phyloP scores from a whole-genome alignment of 2,797 vertebrate genomes.

The Galagoides demidoff region DNA sequence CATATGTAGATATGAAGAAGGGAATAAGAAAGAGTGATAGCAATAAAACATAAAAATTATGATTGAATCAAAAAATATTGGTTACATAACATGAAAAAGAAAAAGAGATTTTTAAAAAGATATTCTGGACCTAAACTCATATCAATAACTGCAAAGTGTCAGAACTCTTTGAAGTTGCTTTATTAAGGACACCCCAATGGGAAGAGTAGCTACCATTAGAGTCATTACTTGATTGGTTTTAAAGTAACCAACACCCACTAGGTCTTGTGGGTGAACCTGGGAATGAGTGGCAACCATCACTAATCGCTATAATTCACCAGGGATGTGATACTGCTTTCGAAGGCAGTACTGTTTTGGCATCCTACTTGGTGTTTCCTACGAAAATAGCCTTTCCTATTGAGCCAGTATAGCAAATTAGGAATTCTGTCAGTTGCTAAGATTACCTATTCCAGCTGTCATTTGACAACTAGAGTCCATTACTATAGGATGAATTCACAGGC shows the following conservation, averaged over 20 bases:
- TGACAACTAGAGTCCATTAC: neutral
- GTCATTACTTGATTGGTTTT: neutral
- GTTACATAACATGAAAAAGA: neutral
- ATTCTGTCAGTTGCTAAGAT: slow-evolving; percentile 1
- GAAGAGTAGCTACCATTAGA: neutral
- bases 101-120: neutral
- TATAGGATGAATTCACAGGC: neutral
- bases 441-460: neutral
- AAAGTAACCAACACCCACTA: neutral
- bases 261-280: neutral
- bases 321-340: neutral
- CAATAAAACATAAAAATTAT: neutral
- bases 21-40: neutral
- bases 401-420: neutral
- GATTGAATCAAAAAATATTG: neutral
- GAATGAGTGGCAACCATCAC: neutral
- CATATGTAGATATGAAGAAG: neutral
- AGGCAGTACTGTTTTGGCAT: neutral
- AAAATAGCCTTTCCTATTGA: neutral
- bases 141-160: neutral
- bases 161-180: neutral
- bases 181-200: neutral
- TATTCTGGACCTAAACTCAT: slow-evolving; percentile 18
- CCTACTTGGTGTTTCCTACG: neutral
- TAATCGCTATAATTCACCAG: neutral